phyloP scores from a whole-genome alignment of 2,797 vertebrate genomes.

The Vespertilio murinus region DNA sequence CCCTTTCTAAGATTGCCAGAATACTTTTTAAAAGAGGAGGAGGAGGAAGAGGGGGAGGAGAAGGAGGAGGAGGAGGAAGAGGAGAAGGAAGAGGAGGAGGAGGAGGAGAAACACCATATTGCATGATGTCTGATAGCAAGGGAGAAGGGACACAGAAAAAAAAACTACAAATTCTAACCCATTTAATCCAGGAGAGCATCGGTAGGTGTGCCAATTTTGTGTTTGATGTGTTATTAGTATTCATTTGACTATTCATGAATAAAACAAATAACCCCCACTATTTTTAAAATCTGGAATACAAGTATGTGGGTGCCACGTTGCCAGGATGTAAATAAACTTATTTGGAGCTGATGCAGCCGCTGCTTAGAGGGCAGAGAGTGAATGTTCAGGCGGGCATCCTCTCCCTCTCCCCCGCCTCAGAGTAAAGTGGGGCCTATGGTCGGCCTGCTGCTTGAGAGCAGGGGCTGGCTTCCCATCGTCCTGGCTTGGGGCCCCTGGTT shows the following conservation, averaged over 20 bases:
- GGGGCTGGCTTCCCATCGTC: conserved; percentile 88
- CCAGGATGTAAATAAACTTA: background rate
- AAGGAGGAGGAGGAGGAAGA: too few species aligned
- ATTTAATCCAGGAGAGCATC: conserved; percentile 9
- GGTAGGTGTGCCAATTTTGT: background rate
- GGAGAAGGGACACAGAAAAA: background rate
- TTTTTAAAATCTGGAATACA: background rate
- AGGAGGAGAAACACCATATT: background rate
- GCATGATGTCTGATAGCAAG: background rate
- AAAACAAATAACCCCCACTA: background rate
- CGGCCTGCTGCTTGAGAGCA: conserved; percentile 87
- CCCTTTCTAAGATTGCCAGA: conserved; percentile 38
- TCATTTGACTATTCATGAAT: conserved; percentile 32
- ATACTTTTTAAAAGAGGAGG: background rate
- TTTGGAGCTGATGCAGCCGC: background rate
- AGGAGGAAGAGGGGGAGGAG: background rate
- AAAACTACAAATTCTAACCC: conserved; percentile 6
- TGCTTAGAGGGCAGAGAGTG: background rate
- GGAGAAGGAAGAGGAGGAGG: too few species aligned
- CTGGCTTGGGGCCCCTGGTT: conserved; percentile 87
- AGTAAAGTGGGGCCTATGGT: conserved; percentile 94
- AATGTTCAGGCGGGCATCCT: background rate
- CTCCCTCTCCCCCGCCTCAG: conserved; percentile 79
- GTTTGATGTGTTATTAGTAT: background rate
- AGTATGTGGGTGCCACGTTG: background rate